Base-by-base conservation (phyloP, 1,140 invertebrate genomes). In the Monochamus saltuarius region DNA sequence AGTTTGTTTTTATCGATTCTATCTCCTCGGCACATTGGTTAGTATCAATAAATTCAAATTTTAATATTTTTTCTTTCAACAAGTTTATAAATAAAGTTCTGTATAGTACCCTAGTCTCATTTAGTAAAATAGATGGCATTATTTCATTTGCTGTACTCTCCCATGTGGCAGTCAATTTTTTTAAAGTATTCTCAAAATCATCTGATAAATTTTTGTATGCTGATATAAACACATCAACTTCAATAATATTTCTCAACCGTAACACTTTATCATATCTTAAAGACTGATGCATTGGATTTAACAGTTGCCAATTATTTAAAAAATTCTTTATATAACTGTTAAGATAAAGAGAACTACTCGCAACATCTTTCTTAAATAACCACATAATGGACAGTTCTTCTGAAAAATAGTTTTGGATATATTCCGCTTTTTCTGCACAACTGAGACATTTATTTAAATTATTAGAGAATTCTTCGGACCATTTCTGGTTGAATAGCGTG, bases 231-330 rank as follows among this genome's bases (percentile, higher is more conserved):
- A 67, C 57, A 11, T 78, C 42, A 1, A 81, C 72, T 52, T 82
- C 77, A n/a, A 73, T 68, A 16, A 80, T 66, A 8, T 69, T 74
- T 7, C 77, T 73, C 0, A 82, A 43, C 47, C 78, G 78, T 4
- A 76, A 56, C 0, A 83, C 14, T 51, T 78, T 77, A 0, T 67
- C 59, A 1, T 70, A 66, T 14, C 64, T 43, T 11, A 40, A 34
- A 17, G 53, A 56, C n/a, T 56, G 39, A 7, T 75, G 77, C 1
- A 81, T 65, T 0, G 78, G 74, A 69, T 74, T 78, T 2, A 80
- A 35, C 11, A 68, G 68, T n/a, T 77, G 66, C 83, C 82, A 85
- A 22, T 79, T 69, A 2, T 75, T 68, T 38, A 81, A 67, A 51
- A 76, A 76, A 10, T 62, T 61, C n/a, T 73, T 73, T 1, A 82